Percentiles rank a stretch among this genome's conserved stretches.
phyloP scores from a whole-genome alignment of 2,888 invertebrate species.

The Amblyjoppa fuscipennis region DNA sequence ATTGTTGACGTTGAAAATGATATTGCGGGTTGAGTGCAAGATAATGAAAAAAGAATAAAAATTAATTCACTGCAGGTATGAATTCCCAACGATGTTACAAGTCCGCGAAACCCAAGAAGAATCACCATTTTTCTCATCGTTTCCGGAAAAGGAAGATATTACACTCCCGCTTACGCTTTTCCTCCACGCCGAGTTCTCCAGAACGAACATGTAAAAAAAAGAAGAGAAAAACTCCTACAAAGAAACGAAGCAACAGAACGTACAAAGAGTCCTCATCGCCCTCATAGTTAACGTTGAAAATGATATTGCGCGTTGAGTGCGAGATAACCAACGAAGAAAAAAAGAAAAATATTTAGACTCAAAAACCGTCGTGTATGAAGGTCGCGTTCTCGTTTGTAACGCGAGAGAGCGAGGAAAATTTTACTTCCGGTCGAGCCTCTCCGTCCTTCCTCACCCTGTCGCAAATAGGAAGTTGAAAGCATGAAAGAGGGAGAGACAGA shows the following conservation, averaged over 20 bases:
- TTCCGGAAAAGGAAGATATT: constrained; percentile 3
- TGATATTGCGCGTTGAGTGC: constrained; percentile 51
- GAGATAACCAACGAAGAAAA: not conserved
- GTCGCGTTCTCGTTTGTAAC: constrained; percentile 49
- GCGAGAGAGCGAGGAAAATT: constrained; percentile 16
- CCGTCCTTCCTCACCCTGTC: not conserved
- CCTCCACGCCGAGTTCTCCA: constrained; percentile 15
- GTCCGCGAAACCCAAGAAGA: too few relatives aligned
- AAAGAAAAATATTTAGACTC: constrained; percentile 54
- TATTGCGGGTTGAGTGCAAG: constrained; percentile 40
- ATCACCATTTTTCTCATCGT: too few relatives aligned
- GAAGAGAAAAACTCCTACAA: constrained; percentile 51
- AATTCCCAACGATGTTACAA: too few relatives aligned
- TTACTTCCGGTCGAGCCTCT: not conserved
- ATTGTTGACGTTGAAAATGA: constrained; percentile 52
- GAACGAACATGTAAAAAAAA: constrained; percentile 8
- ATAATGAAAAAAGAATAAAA: constrained; percentile 12
- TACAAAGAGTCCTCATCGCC: constrained; percentile 56
- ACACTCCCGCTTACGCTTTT: constrained; percentile 12
- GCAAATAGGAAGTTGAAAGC: constrained; percentile 34
- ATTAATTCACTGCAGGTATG: too few relatives aligned
- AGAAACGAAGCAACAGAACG: constrained; percentile 45
- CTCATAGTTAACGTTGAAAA: constrained; percentile 52
- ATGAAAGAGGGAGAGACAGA: constrained; percentile 1
- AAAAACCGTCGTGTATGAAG: constrained; percentile 49